Percentiles rank a stretch among this genome's conserved stretches.
Conservation (phyloP, 2,888 invertebrate genomes). For the Drosophila robusta region DNA sequence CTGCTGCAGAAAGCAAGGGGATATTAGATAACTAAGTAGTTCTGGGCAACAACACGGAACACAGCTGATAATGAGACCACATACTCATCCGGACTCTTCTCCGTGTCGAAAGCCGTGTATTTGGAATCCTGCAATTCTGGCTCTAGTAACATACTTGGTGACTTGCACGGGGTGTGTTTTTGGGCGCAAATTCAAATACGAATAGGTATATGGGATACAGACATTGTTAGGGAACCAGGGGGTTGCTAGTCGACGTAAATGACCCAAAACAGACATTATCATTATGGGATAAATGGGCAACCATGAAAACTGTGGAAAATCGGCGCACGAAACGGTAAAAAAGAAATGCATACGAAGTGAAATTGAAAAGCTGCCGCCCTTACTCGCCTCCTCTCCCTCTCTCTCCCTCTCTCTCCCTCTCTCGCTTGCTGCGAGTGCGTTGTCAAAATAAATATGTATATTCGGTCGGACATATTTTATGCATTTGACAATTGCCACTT, state of each 20-base stretch:
- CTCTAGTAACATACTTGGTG: neutral
- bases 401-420: neutral
- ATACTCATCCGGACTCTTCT: neutral
- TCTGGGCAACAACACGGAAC: neutral
- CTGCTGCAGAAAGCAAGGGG: no score
- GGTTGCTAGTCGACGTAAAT: slow-evolving; percentile 51
- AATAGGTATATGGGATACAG: slow-evolving; percentile 12
- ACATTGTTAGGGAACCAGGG: slow-evolving; percentile 6
- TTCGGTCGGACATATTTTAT: slow-evolving; percentile 67
- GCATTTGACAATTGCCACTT: slow-evolving; percentile 73
- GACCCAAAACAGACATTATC: slow-evolving; percentile 73
- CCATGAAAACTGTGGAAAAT: slow-evolving; percentile 67
- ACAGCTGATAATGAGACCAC: neutral
- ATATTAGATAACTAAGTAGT: slow-evolving; percentile 6
- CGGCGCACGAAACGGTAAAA: slow-evolving; percentile 28
- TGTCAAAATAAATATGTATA: slow-evolving; percentile 37
- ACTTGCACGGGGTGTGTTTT: slow-evolving; percentile 3
- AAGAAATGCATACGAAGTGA: slow-evolving; percentile 62
- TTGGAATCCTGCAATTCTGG: neutral
- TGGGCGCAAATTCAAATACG: neutral
- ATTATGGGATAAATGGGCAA: slow-evolving; percentile 67
- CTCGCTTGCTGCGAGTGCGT: slow-evolving; percentile 8
- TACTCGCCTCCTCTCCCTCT: neutral
- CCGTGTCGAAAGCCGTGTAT: no score
- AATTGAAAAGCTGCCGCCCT: slow-evolving; percentile 31